Evolutionary conservation across 1,140 invertebrate genomes (phyloP).

Genomic region (Calycopis cecrops): DNA sequence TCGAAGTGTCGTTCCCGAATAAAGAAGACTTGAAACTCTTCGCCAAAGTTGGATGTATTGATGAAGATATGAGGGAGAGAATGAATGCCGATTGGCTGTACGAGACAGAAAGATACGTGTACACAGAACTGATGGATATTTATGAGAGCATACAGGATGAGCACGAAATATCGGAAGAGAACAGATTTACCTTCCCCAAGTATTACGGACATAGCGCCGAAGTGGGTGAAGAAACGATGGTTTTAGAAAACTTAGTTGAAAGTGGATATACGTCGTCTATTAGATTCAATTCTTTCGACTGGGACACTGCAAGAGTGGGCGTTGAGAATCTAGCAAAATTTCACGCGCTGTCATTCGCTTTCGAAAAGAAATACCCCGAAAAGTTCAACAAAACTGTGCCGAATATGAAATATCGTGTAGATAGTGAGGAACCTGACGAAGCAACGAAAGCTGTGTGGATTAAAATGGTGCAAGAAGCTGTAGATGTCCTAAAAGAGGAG

Average conservation of each 20-base stretch:
- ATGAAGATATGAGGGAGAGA: conserved; percentile 24
- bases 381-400: conserved; percentile 32
- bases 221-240: conserved; percentile 34
- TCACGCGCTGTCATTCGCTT: conserved; percentile 50
- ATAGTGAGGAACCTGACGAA: conserved; percentile 11
- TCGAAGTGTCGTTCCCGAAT: conserved; percentile 24
- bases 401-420: conserved; percentile 20
- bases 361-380: conserved; percentile 36
- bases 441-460: conserved; percentile 11
- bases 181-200: conserved; percentile 41
- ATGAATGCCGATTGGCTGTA: conserved; percentile 38
- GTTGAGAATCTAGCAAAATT: conserved; percentile 42
- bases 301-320: conserved; percentile 32
- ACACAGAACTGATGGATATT: conserved; percentile 34
- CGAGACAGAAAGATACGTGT: conserved; percentile 40
- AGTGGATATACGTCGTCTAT: conserved; percentile 34
- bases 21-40: conserved; percentile 42
- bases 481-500: conserved; percentile 16
- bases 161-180: conserved; percentile 25
- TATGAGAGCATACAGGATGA: conserved; percentile 39
- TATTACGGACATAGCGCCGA: conserved; percentile 33
- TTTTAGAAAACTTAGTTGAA: conserved; percentile 42
- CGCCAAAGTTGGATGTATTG: conserved; percentile 45
- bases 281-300: conserved; percentile 40
- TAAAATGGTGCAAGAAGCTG: conserved; percentile 1